phyloP scores from a whole-genome alignment of 1,140 invertebrate species.

The Heliconius congener region DNA sequence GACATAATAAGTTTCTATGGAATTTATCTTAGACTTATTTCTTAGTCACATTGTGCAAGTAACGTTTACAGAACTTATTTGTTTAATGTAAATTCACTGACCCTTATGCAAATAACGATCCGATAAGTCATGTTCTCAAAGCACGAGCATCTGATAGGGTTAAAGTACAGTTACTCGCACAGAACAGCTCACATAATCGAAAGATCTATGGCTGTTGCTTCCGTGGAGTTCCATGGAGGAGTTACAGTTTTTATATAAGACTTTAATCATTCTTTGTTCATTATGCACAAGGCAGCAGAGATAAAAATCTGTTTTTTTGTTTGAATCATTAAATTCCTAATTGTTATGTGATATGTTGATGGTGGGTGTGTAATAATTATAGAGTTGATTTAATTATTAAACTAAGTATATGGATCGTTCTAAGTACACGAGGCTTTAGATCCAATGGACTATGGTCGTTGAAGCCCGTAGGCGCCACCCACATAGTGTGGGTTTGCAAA shows the following conservation, averaged over 20 bases:
- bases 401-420: conserved; percentile 26
- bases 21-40: conserved; percentile 11
- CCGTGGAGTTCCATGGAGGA: conserved; percentile 43
- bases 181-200: neutral
- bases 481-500: conserved; percentile 54
- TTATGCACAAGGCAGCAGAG: neutral
- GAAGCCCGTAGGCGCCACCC: conserved; percentile 50
- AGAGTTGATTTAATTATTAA: conserved; percentile 26
- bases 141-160: conserved; percentile 29
- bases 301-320: neutral
- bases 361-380: conserved; percentile 44
- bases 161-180: conserved; percentile 18
- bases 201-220: conserved; percentile 22
- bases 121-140: conserved; percentile 15
- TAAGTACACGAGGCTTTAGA: conserved; percentile 33
- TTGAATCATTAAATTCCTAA: neutral
- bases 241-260: conserved; percentile 8
- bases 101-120: conserved; percentile 23
- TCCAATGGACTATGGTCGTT: conserved; percentile 50
- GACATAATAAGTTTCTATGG: conserved; percentile 20
- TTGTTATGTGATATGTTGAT: neutral
- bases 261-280: neutral
- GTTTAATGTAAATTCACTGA: conserved; percentile 22
- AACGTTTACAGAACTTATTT: conserved; percentile 10
- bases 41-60: conserved; percentile 10